These are phyloP conservation scores for Sardina pilchardus DNA, from an alignment of 2,113 vertebrate genomes.

Conservation along the genomic window DNA sequence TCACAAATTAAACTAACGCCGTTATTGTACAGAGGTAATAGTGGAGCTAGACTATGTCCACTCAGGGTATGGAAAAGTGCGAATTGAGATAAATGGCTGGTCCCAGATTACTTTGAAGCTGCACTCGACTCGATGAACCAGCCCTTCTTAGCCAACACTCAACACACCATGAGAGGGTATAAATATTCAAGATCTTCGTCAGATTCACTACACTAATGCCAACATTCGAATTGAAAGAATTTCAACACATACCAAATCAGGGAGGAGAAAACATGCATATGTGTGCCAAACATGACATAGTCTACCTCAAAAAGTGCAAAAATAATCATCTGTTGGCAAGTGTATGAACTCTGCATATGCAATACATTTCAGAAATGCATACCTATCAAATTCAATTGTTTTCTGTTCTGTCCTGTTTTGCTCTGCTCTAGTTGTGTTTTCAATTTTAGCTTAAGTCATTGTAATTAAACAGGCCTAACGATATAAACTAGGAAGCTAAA, in stretches of 20 bases:
- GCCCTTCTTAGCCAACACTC: background rate
- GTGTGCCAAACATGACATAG: background rate
- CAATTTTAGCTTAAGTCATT: background rate
- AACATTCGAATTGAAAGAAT: background rate
- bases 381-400: background rate
- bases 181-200: background rate
- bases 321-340: background rate
- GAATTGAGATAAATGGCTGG: constrained; percentile 1
- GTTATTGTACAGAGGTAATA: background rate
- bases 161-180: constrained; percentile 4
- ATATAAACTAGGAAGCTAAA: background rate
- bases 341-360: background rate
- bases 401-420: background rate
- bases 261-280: no score
- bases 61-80: background rate
- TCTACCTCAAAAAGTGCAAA: background rate
- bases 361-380: background rate
- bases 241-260: background rate
- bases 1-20: background rate
- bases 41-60: background rate
- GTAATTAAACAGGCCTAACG: background rate
- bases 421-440: background rate
- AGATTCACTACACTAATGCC: background rate
- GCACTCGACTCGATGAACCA: constrained; percentile 4
- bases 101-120: background rate